A percentile compares a stretch with the other conserved stretches of the same genome.
These are phyloP conservation scores for Diploptera punctata DNA, from an alignment of 2,888 invertebrate species.

Conservation along the genomic window DNA sequence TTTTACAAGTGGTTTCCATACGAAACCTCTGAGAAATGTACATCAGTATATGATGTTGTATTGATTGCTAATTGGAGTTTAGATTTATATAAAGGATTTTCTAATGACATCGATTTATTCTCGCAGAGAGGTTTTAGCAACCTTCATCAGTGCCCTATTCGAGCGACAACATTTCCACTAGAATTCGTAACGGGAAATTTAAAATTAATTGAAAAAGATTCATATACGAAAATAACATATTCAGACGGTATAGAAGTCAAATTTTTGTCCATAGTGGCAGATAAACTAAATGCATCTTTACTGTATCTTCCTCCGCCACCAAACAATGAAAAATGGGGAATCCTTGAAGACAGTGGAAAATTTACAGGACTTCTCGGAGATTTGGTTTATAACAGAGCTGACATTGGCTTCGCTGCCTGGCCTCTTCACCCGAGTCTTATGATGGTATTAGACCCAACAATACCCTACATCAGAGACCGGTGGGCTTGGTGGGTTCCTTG, in stretches of 20 bases:
- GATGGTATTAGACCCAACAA: neutral
- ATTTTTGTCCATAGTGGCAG: neutral
- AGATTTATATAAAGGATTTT: neutral
- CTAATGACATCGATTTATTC: neutral
- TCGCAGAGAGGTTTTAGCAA: neutral
- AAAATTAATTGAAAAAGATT: neutral
- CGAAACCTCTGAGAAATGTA: neutral
- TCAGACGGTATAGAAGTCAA: neutral
- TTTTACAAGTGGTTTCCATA: slow-evolving; percentile 6
- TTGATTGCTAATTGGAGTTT: neutral
- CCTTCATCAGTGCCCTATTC: neutral
- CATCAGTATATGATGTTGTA: neutral
- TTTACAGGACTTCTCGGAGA: slow-evolving; percentile 16
- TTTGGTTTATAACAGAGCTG: neutral
- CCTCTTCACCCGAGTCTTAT: neutral
- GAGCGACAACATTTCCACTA: neutral
- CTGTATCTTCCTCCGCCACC: neutral
- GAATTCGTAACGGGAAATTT: neutral
- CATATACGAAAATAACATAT: neutral
- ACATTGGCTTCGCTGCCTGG: slow-evolving; percentile 11
- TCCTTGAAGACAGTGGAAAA: neutral
- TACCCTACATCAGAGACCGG: neutral
- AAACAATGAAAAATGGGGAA: slow-evolving; percentile 1
- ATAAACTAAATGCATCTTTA: neutral
- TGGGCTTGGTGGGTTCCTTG: slow-evolving; percentile 15